A percentile compares a stretch with the other conserved stretches of the same genome.
Conservation (phyloP, 2,888 invertebrate genomes). For the Punctoribates punctum region DNA sequence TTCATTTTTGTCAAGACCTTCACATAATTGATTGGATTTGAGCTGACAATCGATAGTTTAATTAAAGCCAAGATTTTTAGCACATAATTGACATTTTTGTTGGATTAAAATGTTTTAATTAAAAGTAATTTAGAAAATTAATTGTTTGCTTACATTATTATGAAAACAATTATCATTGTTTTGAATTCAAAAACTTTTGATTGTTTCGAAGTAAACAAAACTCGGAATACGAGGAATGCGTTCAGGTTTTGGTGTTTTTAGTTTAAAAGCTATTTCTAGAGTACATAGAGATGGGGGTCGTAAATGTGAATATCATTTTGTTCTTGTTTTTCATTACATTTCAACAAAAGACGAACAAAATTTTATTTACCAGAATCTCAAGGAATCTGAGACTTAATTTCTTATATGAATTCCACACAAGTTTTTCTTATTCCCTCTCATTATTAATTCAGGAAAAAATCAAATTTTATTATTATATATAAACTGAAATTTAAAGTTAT, state of each 20-base stretch:
- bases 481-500: conserved; percentile 15
- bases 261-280: background rate
- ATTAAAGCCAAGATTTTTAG: background rate
- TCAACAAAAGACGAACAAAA: background rate
- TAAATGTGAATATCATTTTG: background rate
- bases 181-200: background rate
- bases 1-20: no score
- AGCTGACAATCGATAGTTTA: background rate
- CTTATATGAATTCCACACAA: background rate
- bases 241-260: background rate
- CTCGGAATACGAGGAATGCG: background rate
- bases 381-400: background rate
- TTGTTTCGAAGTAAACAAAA: background rate
- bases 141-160: conserved; percentile 4
- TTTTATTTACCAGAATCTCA: background rate
- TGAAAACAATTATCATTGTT: conserved; percentile 7
- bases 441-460: no score
- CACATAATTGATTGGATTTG: background rate
- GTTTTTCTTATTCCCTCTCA: background rate
- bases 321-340: background rate
- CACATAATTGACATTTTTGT: no score
- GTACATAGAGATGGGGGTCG: background rate
- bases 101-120: no score
- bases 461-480: background rate
- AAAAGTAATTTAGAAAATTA: background rate